Percentiles rank a stretch among this genome's conserved stretches.
Evolutionary conservation across 2,888 invertebrate species (phyloP).

Genomic region (Silvanus unidentatus): DNA sequence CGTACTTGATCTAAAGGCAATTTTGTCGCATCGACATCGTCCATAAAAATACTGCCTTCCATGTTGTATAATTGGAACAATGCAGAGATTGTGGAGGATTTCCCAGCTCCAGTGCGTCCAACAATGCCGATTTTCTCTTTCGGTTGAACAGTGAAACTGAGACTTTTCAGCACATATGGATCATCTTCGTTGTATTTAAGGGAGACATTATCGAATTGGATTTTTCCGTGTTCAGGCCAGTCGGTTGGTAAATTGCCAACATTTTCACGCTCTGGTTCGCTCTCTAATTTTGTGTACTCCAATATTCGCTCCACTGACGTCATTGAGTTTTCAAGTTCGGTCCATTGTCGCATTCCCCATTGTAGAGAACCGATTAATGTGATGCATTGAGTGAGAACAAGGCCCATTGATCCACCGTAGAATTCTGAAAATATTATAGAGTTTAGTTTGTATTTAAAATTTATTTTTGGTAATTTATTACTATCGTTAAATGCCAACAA

Average conservation of each 20-base stretch:
- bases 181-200: constrained; percentile 68
- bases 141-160: constrained; percentile 62
- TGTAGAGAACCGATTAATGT: constrained; percentile 60
- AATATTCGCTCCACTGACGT: constrained; percentile 35
- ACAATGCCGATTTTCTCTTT: constrained; percentile 73
- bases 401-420: constrained; percentile 68
- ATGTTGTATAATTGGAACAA: constrained; percentile 76
- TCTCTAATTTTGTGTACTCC: constrained; percentile 34
- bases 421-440: constrained; percentile 42
- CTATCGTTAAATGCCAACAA: constrained; percentile 28
- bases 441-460: no score
- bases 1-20: constrained; percentile 72
- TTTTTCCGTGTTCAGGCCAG: constrained; percentile 68
- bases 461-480: constrained; percentile 12
- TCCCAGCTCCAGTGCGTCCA: constrained; percentile 83
- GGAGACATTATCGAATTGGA: constrained; percentile 63
- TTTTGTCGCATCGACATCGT: constrained; percentile 63
- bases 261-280: constrained; percentile 30
- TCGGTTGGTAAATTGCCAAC: constrained; percentile 50
- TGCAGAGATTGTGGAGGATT: constrained; percentile 69
- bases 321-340: constrained; percentile 65
- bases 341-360: constrained; percentile 74
- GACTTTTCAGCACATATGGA: constrained; percentile 66
- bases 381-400: constrained; percentile 74
- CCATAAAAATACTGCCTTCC: constrained; percentile 75